phyloP scores from a whole-genome alignment of 2,797 vertebrate species.

The Enteromius unitaeniatus region DNA sequence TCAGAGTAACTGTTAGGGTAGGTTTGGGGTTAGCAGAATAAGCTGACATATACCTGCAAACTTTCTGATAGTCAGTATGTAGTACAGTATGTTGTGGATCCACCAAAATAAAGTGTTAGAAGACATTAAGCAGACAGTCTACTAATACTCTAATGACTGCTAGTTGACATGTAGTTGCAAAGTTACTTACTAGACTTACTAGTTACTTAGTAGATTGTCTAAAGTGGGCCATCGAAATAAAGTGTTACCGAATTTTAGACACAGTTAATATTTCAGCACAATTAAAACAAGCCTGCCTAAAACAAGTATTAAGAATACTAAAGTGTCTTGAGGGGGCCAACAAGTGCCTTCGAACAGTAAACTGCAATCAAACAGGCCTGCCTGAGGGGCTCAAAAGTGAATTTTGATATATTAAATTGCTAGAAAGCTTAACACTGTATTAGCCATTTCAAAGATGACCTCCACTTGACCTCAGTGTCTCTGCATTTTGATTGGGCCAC shows the following conservation, averaged over 20 bases:
- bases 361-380: slow-evolving; percentile 24
- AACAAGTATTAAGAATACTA: neutral
- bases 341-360: neutral
- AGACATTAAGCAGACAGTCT: too few relatives aligned
- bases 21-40: too few relatives aligned
- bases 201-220: too few relatives aligned
- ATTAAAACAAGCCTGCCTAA: neutral
- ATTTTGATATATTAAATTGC: neutral
- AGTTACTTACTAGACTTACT: too few relatives aligned
- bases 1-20: too few relatives aligned
- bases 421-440: neutral
- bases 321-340: slow-evolving; percentile 3
- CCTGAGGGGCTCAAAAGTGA: neutral
- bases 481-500: neutral
- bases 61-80: too few relatives aligned
- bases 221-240: neutral
- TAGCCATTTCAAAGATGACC: neutral
- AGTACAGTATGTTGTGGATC: too few relatives aligned
- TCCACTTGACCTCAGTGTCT: slow-evolving; percentile 16
- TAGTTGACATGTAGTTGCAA: too few relatives aligned
- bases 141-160: too few relatives aligned
- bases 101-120: too few relatives aligned
- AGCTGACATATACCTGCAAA: too few relatives aligned
- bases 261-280: neutral
- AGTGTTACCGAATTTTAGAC: neutral